Evolutionary conservation across 2,113 vertebrate genomes (phyloP), one percentile per base, ranked within the genome.

Genomic region (Eubucco bourcierii): DNA sequence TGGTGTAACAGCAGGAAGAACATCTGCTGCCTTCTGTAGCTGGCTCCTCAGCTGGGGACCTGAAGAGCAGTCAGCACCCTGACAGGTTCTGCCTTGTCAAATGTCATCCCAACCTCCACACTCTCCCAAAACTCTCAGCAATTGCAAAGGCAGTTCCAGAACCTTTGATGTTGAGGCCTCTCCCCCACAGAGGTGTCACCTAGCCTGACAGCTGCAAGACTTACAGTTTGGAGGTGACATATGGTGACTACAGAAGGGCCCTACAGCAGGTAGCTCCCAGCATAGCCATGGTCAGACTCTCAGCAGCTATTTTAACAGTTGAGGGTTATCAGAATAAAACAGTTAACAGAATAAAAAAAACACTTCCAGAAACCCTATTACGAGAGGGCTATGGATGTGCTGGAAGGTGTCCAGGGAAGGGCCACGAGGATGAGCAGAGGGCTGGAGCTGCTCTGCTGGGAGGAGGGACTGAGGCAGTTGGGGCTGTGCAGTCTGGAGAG

Each of bases 71-170:
- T 8, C 60, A 52, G 34, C 25, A 64, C 25, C 27, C 27, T 90
- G 65, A 83, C 87, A 91, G 79, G 52, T 60, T 56, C 8, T 60
- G 75, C 33, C 65, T 73, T 31, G 33, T 72, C 73, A 92, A 53
- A 76, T 55, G 52, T 46, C 81, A 92, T 39, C 12, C 58, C 50
- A 74, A 29, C 34, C 33, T 87, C 41, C 53, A 61, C 74, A 31
- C 23, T 83, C 79, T 47, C 64, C 10, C 68, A 74, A 33, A 85
- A 78, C 28, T 16, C 79, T 83, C 76, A 65, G 34, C 17, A 19
- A 74, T 15, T 67, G 83, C 33, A 84, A 29, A 88, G 71, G 84
- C 74, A 73, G 63, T 34, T 95, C 65, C 85, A 91, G 70, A 94
- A 67, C 31, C 47, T 94, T 60, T 77, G 63, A 71, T 71, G 90